A percentile compares a stretch with the other conserved stretches of the same genome.
phyloP scores from a whole-genome alignment of 1,140 invertebrate species.

The Tetramorium parvispinum region DNA sequence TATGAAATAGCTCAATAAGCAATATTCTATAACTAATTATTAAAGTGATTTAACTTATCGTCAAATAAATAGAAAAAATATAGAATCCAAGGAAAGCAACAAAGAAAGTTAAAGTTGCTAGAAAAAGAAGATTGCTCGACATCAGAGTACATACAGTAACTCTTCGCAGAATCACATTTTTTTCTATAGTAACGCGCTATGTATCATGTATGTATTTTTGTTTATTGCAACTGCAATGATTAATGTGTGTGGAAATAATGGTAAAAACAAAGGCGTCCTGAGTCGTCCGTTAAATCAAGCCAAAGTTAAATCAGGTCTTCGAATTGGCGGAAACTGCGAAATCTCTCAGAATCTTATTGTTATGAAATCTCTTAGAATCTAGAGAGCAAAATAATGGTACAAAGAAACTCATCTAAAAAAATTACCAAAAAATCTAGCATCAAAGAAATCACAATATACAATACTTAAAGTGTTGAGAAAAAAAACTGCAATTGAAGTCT shows the following conservation, averaged over 20 bases:
- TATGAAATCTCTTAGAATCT: constrained; percentile 5
- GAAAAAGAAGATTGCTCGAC: background rate
- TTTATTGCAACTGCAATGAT: background rate
- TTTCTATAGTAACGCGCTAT: background rate
- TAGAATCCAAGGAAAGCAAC: background rate
- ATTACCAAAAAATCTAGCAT: background rate
- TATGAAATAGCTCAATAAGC: background rate
- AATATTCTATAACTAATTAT: background rate
- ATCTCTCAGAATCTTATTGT: constrained; percentile 1
- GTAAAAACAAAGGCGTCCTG: background rate
- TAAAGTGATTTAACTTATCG: background rate
- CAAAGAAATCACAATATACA: background rate
- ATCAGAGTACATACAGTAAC: background rate
- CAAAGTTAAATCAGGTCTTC: constrained; percentile 29
- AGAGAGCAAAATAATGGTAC: background rate
- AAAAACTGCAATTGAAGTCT: background rate
- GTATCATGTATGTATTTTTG: constrained; percentile 4
- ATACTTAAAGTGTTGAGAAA: background rate
- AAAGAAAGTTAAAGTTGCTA: background rate
- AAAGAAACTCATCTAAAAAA: background rate
- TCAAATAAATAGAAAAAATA: background rate
- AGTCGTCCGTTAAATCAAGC: background rate
- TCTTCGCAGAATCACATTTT: constrained; percentile 24
- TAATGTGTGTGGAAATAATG: background rate
- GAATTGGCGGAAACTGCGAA: background rate